Evolutionary conservation across 2,888 invertebrate species (phyloP), one percentile per base, ranked within the genome.

Genomic region (Polylopha cassiicola): DNA sequence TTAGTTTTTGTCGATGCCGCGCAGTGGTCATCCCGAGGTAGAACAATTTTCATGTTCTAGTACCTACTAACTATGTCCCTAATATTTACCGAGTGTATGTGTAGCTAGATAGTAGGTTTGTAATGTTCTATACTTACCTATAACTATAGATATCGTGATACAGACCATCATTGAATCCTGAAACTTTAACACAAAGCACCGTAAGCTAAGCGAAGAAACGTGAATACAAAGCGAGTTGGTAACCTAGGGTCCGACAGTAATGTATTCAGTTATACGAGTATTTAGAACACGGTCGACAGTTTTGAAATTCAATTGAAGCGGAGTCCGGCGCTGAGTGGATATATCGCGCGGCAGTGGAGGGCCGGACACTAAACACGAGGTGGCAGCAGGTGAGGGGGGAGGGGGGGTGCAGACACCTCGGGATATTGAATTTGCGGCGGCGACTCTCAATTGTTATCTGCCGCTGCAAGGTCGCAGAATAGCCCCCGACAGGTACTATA

Each of bases 291-390:
- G 58, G 63, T 55, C 58, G 60, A 54, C 58, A 58, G 58, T 66
- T 58, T 59, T 58, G 51, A 77, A 82, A 84, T 81, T 80, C 71
- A 78, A 81, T 82, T 80, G 61, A 61, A 68, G 72, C 71, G 74
- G 80, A 78, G 75, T 79, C 77, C 70, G 71, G 70, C 77, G 84
- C 78, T 82, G 81, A 84, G 84, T 84, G 84, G 80, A 79, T 76
- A 79, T 77, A 80, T 75, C 74, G 77, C 72, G 61, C 59, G 65
- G 66, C 66, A 62, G 66, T 58, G 67, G 65, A 64, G 61, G 62
- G 67, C 65, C 67, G 75, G 74, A 71, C 79, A 71, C 72, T 73
- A 71, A 74, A 74, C 72, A 67, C 71, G 65, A 73, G 74, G 72
- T 65, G 39, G 42, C 14, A 46, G 41, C 20, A 47, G 43, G 50